A percentile compares a stretch with the other conserved stretches of the same genome.
Conservation (phyloP, 2,113 vertebrate species). For the Phainopepla nitens region DNA sequence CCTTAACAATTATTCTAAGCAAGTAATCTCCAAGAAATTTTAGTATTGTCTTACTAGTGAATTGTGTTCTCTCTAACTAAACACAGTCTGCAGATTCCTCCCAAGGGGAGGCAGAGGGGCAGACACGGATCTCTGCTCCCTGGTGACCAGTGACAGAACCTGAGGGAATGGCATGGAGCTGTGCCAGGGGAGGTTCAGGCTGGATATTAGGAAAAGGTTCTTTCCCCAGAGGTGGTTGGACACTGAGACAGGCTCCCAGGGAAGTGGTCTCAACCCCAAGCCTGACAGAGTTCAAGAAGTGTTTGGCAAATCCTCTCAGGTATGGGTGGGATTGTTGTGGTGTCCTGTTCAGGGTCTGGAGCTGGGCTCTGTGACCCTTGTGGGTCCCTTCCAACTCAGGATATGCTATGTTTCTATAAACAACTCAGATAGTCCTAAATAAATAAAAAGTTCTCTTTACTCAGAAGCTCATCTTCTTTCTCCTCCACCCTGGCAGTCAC, state of each 20-base stretch:
- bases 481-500: background rate
- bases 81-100: background rate
- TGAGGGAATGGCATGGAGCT: rapidly evolving
- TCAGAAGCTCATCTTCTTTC: background rate
- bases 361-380: too few species aligned
- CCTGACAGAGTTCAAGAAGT: background rate
- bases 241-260: background rate
- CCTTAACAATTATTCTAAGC: background rate
- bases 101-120: background rate
- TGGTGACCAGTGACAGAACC: background rate
- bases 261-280: too few species aligned
- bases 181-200: background rate
- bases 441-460: background rate
- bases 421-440: background rate
- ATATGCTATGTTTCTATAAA: background rate
- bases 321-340: background rate
- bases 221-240: rapidly evolving
- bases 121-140: background rate
- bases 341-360: background rate
- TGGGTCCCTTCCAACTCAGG: background rate
- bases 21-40: background rate
- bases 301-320: background rate
- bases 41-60: background rate
- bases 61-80: background rate
- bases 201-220: background rate